Evolutionary conservation across 2,797 vertebrate species (phyloP).

Genomic region (Sebastolobus alascanus): DNA sequence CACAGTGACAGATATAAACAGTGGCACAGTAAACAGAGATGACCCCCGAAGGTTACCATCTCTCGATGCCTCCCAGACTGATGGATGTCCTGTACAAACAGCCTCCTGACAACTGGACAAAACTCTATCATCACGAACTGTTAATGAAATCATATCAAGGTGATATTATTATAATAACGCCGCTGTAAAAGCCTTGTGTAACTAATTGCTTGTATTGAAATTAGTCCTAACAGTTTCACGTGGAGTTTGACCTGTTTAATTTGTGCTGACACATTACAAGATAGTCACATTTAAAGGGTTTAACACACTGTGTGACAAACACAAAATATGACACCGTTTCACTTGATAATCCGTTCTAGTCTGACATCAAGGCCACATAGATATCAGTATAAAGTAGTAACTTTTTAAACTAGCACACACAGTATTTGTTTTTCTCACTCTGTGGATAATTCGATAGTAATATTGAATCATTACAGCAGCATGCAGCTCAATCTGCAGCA

Average conservation of each 20-base stretch:
- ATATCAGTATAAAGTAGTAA: slow-evolving; percentile 1
- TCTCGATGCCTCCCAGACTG: slow-evolving; percentile 55
- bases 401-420: slow-evolving; percentile 17
- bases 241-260: slow-evolving; percentile 36
- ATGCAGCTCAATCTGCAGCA: slow-evolving; percentile 26
- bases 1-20: slow-evolving; percentile 67
- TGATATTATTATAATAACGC: background rate
- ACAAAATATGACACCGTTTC: slow-evolving; percentile 3
- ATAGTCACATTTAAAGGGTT: slow-evolving; percentile 16
- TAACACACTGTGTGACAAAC: slow-evolving; percentile 8
- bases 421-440: slow-evolving; percentile 23
- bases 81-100: slow-evolving; percentile 44
- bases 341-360: slow-evolving; percentile 18
- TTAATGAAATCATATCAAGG: slow-evolving; percentile 27
- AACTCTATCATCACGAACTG: slow-evolving; percentile 5
- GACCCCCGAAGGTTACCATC: slow-evolving; percentile 71
- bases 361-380: slow-evolving; percentile 16
- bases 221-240: background rate
- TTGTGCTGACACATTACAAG: slow-evolving; percentile 21
- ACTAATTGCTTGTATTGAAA: slow-evolving; percentile 1
- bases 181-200: slow-evolving; percentile 14
- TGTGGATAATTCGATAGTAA: slow-evolving; percentile 5
- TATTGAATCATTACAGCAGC: slow-evolving; percentile 4
- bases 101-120: slow-evolving; percentile 33
- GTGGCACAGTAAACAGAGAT: slow-evolving; percentile 69